phyloP scores from a whole-genome alignment of 2,113 vertebrate species.

The Rhipidura dahli region DNA sequence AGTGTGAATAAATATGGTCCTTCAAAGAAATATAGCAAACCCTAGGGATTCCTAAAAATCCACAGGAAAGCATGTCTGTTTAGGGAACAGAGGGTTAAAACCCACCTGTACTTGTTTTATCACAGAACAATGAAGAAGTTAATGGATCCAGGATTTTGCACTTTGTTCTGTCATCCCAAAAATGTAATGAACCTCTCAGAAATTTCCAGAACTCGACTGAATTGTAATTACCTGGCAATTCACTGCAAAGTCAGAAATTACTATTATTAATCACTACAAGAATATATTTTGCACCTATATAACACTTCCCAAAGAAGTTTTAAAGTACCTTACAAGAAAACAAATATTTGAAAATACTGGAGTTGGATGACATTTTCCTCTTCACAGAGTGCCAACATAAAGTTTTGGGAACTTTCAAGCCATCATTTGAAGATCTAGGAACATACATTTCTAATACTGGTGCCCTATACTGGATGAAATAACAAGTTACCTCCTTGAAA shows the following conservation, averaged over 20 bases:
- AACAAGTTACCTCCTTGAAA: not conserved
- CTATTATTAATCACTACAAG: not conserved
- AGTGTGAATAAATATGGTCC: not conserved
- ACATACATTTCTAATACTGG: not conserved
- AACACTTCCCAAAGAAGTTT: not conserved
- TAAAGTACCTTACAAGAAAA: not conserved
- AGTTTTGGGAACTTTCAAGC: not conserved
- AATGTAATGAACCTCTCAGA: not conserved
- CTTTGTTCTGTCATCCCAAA: not conserved
- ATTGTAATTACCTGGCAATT: not conserved
- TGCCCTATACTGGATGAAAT: not conserved
- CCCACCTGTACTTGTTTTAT: rapidly evolving
- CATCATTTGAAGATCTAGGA: not conserved
- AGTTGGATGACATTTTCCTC: not conserved
- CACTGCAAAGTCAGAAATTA: not conserved
- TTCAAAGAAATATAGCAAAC: not conserved
- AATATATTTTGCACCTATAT: not conserved
- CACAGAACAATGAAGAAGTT: not conserved
- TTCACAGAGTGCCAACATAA: not conserved
- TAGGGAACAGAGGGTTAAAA: not conserved
- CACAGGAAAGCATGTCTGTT: not conserved
- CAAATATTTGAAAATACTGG: not conserved
- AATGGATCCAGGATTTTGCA: not conserved
- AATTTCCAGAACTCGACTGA: not conserved
- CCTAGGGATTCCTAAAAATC: not conserved